Conservation (phyloP, 1,140 invertebrate genomes). For the Drosophila arawakana region DNA sequence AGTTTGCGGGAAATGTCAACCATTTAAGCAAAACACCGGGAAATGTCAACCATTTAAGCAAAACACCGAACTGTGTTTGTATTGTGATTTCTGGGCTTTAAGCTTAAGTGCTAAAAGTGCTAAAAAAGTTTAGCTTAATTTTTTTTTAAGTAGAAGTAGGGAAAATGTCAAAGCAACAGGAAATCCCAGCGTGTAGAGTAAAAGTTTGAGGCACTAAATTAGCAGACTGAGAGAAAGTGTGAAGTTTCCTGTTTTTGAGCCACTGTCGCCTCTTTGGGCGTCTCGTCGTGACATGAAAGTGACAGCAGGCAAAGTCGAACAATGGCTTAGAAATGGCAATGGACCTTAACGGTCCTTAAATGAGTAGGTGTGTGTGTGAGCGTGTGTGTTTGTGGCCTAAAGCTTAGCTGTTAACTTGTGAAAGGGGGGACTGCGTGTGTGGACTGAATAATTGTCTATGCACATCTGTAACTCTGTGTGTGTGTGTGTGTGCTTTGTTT, state of each 20-base stretch:
- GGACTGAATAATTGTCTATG: slow-evolving; percentile 64
- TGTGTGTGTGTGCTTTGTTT: slow-evolving; percentile 42
- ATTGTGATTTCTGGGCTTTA: slow-evolving; percentile 17
- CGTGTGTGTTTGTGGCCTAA: slow-evolving; percentile 22
- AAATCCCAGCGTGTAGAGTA: slow-evolving; percentile 9
- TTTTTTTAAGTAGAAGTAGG: not conserved
- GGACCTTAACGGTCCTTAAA: slow-evolving; percentile 30
- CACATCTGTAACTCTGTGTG: not conserved
- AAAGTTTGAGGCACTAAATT: slow-evolving; percentile 63
- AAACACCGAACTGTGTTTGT: slow-evolving; percentile 19
- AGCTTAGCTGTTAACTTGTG: slow-evolving; percentile 37
- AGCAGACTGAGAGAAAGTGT: slow-evolving; percentile 58
- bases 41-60: slow-evolving; percentile 17
- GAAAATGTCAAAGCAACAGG: slow-evolving; percentile 54
- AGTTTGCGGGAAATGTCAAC: slow-evolving; percentile 33
- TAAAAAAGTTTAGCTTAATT: not conserved
- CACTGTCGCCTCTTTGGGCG: slow-evolving; percentile 32
- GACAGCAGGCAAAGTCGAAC: slow-evolving; percentile 57
- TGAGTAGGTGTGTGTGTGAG: slow-evolving; percentile 9
- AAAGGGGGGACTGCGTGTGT: slow-evolving; percentile 40
- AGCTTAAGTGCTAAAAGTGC: slow-evolving; percentile 45
- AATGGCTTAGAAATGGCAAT: slow-evolving; percentile 50
- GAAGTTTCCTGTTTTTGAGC: slow-evolving; percentile 61
- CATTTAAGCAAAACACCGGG: slow-evolving; percentile 16
- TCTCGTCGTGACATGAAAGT: slow-evolving; percentile 47